These are phyloP conservation scores for Choreutis nemorana DNA, from an alignment of 2,888 invertebrate genomes.

Conservation along the genomic window DNA sequence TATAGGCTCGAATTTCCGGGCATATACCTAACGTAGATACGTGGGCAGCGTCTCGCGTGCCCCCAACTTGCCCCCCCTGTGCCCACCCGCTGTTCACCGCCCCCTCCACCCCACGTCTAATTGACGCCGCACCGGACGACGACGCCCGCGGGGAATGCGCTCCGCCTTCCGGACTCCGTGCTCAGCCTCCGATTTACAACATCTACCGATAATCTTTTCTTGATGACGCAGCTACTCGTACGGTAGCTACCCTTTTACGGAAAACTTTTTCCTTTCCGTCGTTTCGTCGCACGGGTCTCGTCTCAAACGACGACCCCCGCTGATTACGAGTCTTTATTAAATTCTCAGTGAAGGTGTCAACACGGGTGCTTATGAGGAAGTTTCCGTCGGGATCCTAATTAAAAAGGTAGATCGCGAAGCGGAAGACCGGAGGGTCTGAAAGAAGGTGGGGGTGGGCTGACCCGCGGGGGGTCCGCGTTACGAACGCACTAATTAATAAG, in stretches of 20 bases:
- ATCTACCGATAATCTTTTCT: slow-evolving; percentile 59
- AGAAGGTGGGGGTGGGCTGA: slow-evolving; percentile 12
- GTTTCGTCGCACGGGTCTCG: slow-evolving; percentile 6
- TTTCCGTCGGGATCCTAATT: slow-evolving; percentile 41
- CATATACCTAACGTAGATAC: slow-evolving; percentile 38
- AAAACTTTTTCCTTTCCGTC: too few relatives aligned
- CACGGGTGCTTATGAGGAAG: slow-evolving; percentile 18
- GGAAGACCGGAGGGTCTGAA: slow-evolving; percentile 16
- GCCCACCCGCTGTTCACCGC: slow-evolving; percentile 15
- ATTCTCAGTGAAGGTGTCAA: slow-evolving; percentile 33
- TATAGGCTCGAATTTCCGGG: slow-evolving; percentile 53
- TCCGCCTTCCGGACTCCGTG: slow-evolving; percentile 39
- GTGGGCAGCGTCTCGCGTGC: slow-evolving; percentile 32
- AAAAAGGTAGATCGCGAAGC: slow-evolving; percentile 47
- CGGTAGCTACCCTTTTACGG: background rate
- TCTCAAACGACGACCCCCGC: slow-evolving; percentile 7
- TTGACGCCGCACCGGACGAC: slow-evolving; percentile 52
- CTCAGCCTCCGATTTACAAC: slow-evolving; percentile 49
- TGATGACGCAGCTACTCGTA: slow-evolving; percentile 33
- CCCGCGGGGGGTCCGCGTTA: slow-evolving; percentile 35
- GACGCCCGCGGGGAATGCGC: slow-evolving; percentile 49
- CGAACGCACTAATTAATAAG: slow-evolving; percentile 65
- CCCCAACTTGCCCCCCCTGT: slow-evolving; percentile 19
- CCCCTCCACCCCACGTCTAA: slow-evolving; percentile 42
- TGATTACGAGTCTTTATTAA: slow-evolving; percentile 17